phyloP scores from a whole-genome alignment of 2,113 vertebrate genomes.

The Scophthalmus maximus region DNA sequence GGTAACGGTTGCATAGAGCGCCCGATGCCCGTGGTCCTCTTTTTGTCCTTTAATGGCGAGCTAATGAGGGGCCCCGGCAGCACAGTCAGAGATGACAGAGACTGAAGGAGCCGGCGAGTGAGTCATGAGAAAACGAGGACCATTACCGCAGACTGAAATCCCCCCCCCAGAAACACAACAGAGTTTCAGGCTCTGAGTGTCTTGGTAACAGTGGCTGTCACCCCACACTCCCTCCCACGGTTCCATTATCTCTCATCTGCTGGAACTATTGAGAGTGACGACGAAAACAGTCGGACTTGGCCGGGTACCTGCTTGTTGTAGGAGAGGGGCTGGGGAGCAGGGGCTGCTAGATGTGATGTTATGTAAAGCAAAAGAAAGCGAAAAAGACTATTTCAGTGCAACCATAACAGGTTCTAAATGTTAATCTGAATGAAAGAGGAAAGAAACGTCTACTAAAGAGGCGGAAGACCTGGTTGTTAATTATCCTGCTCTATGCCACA shows the following conservation, averaged over 20 bases:
- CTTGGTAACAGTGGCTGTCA: slow-evolving; percentile 29
- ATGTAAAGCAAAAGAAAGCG: slow-evolving; percentile 7
- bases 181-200: slow-evolving; percentile 23
- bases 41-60: slow-evolving; percentile 46
- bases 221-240: slow-evolving; percentile 7
- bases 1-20: slow-evolving; percentile 39
- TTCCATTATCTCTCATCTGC: slow-evolving; percentile 35
- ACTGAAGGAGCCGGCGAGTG: neutral
- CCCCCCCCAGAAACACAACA: slow-evolving; percentile 35
- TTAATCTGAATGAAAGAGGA: slow-evolving; percentile 13
- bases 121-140: slow-evolving; percentile 22
- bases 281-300: slow-evolving; percentile 7
- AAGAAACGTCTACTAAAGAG: neutral
- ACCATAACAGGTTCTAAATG: neutral
- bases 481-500: neutral
- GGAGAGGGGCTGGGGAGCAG: slow-evolving; percentile 7
- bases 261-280: slow-evolving; percentile 21
- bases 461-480: neutral
- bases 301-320: slow-evolving; percentile 16
- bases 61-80: slow-evolving; percentile 36
- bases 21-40: neutral
- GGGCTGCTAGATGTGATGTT: slow-evolving; percentile 2
- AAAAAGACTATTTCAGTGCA: neutral
- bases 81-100: slow-evolving; percentile 27
- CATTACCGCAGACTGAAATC: slow-evolving; percentile 38